Percentiles rank a stretch among this genome's conserved stretches.
These are phyloP conservation scores for Stenchaetothrips biformis DNA, from an alignment of 2,888 invertebrate species.

Conservation along the genomic window DNA sequence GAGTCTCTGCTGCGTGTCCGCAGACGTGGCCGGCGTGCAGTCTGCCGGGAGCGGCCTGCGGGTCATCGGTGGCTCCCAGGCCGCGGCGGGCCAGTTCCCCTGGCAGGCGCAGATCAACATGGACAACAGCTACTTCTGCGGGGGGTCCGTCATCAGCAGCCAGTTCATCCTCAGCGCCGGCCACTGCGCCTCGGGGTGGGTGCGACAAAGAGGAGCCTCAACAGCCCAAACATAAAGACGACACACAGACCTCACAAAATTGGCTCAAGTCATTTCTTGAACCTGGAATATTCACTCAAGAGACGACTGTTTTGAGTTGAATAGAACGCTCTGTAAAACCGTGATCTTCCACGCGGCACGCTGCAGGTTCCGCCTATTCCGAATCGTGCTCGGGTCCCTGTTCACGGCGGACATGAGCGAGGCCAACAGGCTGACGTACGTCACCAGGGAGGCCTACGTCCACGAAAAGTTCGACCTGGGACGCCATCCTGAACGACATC, in stretches of 20 bases:
- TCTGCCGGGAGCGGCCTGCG: background rate
- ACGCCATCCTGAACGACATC: background rate
- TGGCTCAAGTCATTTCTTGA: too few species aligned
- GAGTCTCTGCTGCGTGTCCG: too few species aligned
- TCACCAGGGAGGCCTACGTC: background rate
- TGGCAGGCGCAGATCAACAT: background rate
- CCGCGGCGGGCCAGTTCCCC: background rate
- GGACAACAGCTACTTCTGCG: slow-evolving; percentile 22
- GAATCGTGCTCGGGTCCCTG: background rate
- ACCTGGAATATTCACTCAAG: too few species aligned
- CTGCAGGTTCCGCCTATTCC: background rate
- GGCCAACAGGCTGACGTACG: background rate
- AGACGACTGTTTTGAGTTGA: too few species aligned
- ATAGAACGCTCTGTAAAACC: too few species aligned
- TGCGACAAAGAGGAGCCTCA: background rate
- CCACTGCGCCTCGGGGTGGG: background rate
- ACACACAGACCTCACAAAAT: too few species aligned
- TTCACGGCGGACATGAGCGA: background rate
- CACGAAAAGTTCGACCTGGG: background rate
- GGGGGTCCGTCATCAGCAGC: background rate
- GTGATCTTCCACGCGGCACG: too few species aligned
- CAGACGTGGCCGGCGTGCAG: background rate
- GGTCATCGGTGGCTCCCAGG: background rate
- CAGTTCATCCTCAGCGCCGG: background rate
- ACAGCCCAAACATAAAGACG: background rate